phyloP scores from a whole-genome alignment of 2,113 vertebrate species.

The Hippocampus zosterae region DNA sequence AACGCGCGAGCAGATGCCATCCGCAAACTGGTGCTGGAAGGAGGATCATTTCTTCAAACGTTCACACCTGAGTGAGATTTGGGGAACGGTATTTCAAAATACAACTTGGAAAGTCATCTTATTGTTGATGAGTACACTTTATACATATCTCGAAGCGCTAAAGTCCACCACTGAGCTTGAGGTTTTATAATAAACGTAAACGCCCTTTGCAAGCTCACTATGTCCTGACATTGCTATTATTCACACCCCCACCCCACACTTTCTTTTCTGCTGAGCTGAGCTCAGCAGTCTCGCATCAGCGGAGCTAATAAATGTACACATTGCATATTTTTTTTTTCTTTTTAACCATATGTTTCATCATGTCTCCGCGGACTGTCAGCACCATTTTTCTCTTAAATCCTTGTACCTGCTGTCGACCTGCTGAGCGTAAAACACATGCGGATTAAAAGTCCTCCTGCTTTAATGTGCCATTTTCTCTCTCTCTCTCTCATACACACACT shows the following conservation, averaged over 20 bases:
- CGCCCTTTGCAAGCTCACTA: constrained; percentile 27
- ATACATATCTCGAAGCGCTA: not conserved
- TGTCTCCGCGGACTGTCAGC: constrained; percentile 27
- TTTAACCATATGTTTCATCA: constrained; percentile 24
- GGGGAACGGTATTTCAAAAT: too few relatives aligned
- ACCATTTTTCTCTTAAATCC: constrained; percentile 21
- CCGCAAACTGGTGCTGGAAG: too few relatives aligned
- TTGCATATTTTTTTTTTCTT: constrained; percentile 4
- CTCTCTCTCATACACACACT: constrained; percentile 15
- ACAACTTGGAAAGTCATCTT: not conserved
- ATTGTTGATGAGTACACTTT: not conserved
- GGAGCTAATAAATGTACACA: constrained; percentile 19
- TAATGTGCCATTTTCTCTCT: not conserved
- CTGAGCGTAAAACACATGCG: constrained; percentile 16
- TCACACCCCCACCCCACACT: constrained; percentile 14
- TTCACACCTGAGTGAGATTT: too few relatives aligned
- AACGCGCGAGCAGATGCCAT: too few relatives aligned
- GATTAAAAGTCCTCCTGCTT: constrained; percentile 7
- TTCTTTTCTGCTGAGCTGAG: not conserved
- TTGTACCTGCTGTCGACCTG: constrained; percentile 20
- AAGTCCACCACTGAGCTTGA: constrained; percentile 17
- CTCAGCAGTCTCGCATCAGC: constrained; percentile 10
- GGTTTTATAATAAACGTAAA: constrained; percentile 39
- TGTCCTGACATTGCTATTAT: constrained; percentile 23
- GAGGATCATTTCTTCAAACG: too few relatives aligned